These are phyloP conservation scores for Poeciliopsis infans DNA, from an alignment of 2,797 vertebrate species.

Conservation along the genomic window DNA sequence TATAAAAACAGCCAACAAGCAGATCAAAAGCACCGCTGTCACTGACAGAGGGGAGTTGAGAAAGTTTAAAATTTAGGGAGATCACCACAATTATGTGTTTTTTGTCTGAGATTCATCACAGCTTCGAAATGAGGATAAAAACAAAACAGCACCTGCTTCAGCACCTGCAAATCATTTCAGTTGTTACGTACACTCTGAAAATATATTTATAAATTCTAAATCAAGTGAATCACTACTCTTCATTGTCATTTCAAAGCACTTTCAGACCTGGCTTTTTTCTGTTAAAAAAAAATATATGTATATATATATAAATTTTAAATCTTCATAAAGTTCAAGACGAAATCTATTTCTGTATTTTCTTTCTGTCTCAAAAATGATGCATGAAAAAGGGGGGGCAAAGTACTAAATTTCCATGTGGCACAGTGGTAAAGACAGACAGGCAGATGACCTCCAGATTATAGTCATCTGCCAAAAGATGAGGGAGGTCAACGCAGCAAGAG, in stretches of 20 bases:
- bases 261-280: constrained; percentile 17
- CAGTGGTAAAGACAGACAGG: neutral
- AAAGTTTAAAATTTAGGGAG: constrained; percentile 28
- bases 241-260: neutral
- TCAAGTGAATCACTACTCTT: neutral
- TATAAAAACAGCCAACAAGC: constrained; percentile 18
- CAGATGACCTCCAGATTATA: constrained; percentile 41
- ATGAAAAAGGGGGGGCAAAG: neutral
- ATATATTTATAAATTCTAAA: neutral
- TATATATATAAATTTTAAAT: neutral
- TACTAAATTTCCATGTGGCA: constrained; percentile 7
- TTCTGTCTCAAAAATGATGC: neutral
- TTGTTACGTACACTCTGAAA: neutral
- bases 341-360: neutral
- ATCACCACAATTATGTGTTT: constrained; percentile 38
- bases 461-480: constrained; percentile 23
- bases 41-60: constrained; percentile 34
- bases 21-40: constrained; percentile 33
- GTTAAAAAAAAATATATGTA: neutral
- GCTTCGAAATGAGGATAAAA: constrained; percentile 13
- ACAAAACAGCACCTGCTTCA: constrained; percentile 12
- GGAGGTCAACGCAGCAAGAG: constrained; percentile 36
- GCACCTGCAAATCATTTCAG: constrained; percentile 8
- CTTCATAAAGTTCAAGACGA: neutral
- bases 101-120: constrained; percentile 17